A percentile compares a stretch with the other conserved stretches of the same genome.
Conservation (phyloP, 2,888 invertebrate species). For the Drosophila meridiana region DNA sequence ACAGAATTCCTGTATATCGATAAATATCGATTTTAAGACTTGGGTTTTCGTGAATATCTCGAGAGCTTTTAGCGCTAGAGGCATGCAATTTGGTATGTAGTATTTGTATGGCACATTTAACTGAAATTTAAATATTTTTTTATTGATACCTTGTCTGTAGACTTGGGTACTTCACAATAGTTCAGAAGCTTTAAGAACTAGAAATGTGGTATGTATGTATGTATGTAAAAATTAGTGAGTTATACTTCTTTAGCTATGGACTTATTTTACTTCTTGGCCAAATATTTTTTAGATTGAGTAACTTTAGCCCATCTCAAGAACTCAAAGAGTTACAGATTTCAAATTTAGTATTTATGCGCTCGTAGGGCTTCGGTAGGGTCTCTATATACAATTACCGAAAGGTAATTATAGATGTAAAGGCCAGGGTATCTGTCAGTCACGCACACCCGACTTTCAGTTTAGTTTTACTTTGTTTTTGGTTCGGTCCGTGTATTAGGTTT, state of each 20-base stretch:
- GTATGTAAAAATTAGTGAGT: too few species aligned
- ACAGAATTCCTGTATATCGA: background rate
- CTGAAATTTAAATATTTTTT: background rate
- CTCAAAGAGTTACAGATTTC: too few species aligned
- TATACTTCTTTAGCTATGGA: too few species aligned
- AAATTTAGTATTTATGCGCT: too few species aligned
- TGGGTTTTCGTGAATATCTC: background rate
- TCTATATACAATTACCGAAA: too few species aligned
- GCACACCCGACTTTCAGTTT: background rate
- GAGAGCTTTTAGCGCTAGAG: background rate
- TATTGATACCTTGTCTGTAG: background rate
- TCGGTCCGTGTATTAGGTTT: constrained; percentile 9
- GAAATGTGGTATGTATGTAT: too few species aligned
- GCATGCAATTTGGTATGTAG: background rate
- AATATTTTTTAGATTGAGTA: too few species aligned
- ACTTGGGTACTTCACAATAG: background rate
- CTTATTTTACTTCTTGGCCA: too few species aligned
- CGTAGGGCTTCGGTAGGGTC: too few species aligned
- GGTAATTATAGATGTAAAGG: background rate
- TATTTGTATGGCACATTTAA: too few species aligned
- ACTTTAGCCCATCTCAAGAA: too few species aligned
- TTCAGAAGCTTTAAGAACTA: background rate
- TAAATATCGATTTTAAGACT: background rate
- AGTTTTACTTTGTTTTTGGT: background rate
- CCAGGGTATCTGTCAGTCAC: background rate